Evolutionary conservation across 2,113 vertebrate genomes (phyloP).

Genomic region (Connochaetes taurinus): DNA sequence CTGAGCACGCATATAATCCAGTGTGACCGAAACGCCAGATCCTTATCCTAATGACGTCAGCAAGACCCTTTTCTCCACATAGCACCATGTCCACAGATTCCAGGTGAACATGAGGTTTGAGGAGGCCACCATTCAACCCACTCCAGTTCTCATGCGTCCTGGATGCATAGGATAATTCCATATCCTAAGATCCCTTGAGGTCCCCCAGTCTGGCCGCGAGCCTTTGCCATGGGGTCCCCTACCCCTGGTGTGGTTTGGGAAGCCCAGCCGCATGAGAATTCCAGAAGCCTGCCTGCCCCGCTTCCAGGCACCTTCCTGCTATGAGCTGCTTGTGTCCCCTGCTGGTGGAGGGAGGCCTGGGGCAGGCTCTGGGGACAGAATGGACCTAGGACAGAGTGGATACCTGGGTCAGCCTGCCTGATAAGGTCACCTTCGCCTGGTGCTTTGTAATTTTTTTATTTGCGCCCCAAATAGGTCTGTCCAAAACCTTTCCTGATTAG

Average conservation of each 20-base stretch:
- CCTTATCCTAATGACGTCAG: neutral
- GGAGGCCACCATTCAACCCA: too few relatives aligned
- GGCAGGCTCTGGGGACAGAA: neutral
- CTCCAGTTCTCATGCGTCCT: rapidly evolving
- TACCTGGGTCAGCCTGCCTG: neutral
- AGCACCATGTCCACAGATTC: neutral
- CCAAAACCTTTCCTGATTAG: neutral
- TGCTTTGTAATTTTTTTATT: neutral
- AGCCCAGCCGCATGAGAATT: neutral
- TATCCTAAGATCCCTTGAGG: neutral
- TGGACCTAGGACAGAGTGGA: neutral
- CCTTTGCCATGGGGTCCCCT: neutral
- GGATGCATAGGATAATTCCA: rapidly evolving
- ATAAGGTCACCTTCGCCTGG: neutral
- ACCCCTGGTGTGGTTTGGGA: neutral
- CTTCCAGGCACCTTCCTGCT: neutral
- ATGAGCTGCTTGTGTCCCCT: neutral
- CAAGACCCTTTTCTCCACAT: neutral
- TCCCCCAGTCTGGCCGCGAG: neutral
- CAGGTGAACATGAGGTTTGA: neutral
- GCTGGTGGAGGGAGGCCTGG: neutral
- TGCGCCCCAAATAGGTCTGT: neutral
- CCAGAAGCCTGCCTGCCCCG: neutral
- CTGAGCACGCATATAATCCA: neutral
- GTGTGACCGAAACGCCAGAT: neutral